Conservation (phyloP, 2,797 vertebrate genomes). For the Pogoniulus pusillus region DNA sequence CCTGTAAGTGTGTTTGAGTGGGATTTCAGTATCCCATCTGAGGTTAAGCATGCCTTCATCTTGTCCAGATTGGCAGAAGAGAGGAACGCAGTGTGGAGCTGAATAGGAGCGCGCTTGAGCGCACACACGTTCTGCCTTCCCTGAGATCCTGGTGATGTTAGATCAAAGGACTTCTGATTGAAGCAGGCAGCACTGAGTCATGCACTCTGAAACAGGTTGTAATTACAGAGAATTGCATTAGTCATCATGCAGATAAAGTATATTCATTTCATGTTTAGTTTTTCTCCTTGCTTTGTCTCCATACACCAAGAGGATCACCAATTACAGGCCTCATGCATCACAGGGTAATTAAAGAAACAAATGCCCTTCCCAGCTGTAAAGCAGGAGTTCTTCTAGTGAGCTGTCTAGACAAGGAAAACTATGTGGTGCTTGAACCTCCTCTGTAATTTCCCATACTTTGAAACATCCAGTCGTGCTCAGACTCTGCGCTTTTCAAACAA, state of each 20-base stretch:
- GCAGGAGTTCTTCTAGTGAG: constrained; percentile 71
- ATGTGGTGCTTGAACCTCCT: constrained; percentile 56
- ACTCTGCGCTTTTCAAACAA: background rate
- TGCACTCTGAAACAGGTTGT: background rate
- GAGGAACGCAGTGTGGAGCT: background rate
- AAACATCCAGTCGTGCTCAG: background rate
- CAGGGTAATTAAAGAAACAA: constrained; percentile 38
- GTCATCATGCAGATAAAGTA: background rate
- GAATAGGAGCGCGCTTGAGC: background rate
- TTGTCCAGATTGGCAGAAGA: background rate
- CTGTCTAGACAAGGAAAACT: constrained; percentile 75
- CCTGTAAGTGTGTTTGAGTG: background rate
- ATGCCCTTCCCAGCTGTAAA: constrained; percentile 70
- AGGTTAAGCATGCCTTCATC: background rate
- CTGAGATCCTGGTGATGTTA: background rate
- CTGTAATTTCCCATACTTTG: background rate
- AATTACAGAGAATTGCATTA: background rate
- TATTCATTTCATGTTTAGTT: background rate
- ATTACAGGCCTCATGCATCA: constrained; percentile 50
- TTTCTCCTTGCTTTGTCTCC: constrained; percentile 1
- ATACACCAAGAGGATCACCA: background rate
- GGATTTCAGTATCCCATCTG: background rate
- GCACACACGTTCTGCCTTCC: background rate
- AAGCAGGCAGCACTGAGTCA: background rate
- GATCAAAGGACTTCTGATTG: constrained; percentile 5